These are phyloP conservation scores for Carterocephalus palaemon DNA, from an alignment of 2,888 invertebrate species.

Conservation along the genomic window DNA sequence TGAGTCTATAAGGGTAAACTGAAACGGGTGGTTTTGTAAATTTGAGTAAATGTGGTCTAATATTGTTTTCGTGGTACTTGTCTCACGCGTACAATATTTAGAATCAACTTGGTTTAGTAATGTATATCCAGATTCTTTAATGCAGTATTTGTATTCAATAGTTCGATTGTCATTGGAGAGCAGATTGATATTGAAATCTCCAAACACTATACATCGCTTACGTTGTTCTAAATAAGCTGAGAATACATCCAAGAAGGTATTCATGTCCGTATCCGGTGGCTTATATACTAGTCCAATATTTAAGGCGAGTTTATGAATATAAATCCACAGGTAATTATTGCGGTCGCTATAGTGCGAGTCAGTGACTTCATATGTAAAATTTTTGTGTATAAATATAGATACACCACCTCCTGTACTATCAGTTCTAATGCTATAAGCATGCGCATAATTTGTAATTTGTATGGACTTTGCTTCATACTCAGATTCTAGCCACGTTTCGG, in stretches of 20 bases:
- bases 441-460: constrained; percentile 20
- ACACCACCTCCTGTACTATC: not conserved
- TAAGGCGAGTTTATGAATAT: constrained; percentile 2
- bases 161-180: constrained; percentile 1
- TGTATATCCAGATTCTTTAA: constrained; percentile 4
- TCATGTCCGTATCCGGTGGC: not conserved
- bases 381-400: constrained; percentile 31
- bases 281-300: constrained; percentile 11
- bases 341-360: not conserved
- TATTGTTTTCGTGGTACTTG: not conserved
- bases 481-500: constrained; percentile 29
- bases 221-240: no score
- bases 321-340: constrained; percentile 16
- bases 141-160: not conserved
- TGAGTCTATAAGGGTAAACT: constrained; percentile 1
- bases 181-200: no score
- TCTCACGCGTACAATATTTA: constrained; percentile 15
- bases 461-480: constrained; percentile 1
- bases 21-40: not conserved
- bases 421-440: constrained; percentile 15
- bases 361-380: constrained; percentile 23
- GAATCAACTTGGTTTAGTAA: not conserved
- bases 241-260: constrained; percentile 3
- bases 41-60: constrained; percentile 11
- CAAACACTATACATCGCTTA: no score